phyloP scores from a whole-genome alignment of 2,888 invertebrate genomes.

The Stenurella melanura region DNA sequence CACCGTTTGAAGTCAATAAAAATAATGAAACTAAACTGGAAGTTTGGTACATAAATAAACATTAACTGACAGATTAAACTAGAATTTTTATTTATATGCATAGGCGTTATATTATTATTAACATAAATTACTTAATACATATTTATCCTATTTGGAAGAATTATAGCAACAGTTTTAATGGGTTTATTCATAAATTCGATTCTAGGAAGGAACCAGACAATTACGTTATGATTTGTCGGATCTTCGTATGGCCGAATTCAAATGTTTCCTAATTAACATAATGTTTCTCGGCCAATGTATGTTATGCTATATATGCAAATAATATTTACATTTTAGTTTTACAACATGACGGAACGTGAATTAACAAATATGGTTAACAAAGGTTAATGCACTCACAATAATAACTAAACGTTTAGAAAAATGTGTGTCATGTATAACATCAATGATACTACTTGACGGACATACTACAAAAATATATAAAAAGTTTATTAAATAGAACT shows the following conservation, averaged over 20 bases:
- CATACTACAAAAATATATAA: too few relatives aligned
- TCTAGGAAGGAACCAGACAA: neutral
- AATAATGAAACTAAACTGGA: constrained; percentile 25
- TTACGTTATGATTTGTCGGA: neutral
- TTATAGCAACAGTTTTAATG: neutral
- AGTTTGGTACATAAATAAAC: constrained; percentile 27
- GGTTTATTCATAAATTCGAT: neutral
- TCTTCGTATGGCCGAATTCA: neutral
- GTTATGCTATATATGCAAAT: neutral
- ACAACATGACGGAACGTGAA: neutral
- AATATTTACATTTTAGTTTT: neutral
- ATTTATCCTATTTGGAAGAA: neutral
- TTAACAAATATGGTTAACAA: neutral
- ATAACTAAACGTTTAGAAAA: neutral
- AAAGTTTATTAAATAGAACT: too few relatives aligned
- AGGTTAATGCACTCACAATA: neutral
- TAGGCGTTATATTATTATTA: constrained; percentile 11
- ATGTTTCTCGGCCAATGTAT: neutral
- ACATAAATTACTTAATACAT: constrained; percentile 3
- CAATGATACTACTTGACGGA: neutral
- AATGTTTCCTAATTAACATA: neutral
- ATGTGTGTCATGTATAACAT: neutral
- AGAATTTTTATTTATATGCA: neutral
- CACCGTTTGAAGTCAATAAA: constrained; percentile 36
- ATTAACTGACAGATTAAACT: neutral